Percentiles rank a stretch among this genome's conserved stretches.
Conservation (phyloP, 2,113 vertebrate species). For the Rattus rattus region DNA sequence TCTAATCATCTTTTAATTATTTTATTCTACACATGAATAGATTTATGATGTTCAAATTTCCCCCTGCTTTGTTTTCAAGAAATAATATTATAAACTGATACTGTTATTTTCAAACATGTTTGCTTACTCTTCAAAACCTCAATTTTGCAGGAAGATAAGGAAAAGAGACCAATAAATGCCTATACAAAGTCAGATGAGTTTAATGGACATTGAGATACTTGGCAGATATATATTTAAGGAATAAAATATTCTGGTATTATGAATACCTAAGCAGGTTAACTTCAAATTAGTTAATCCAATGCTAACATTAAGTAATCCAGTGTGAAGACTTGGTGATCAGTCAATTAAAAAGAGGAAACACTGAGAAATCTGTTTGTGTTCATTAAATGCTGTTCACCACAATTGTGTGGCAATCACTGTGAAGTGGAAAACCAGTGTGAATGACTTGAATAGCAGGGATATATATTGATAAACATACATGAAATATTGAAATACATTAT, state of each 20-base stretch:
- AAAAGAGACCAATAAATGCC: background rate
- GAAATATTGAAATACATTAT: conserved; percentile 47
- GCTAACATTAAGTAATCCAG: conserved; percentile 30
- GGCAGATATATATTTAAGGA: background rate
- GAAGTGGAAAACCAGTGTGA: conserved; percentile 59
- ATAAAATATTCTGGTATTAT: conserved; percentile 19
- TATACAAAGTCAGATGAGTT: background rate
- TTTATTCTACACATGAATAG: background rate
- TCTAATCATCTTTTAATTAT: conserved; percentile 28
- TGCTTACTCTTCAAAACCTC: background rate
- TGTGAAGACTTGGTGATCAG: conserved; percentile 58
- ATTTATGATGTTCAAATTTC: background rate
- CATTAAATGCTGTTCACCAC: conserved; percentile 56
- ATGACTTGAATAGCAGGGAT: conserved; percentile 50
- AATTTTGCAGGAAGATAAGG: background rate
- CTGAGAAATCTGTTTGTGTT: conserved; percentile 49
- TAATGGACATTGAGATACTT: background rate
- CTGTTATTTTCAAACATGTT: background rate
- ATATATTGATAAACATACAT: conserved; percentile 59
- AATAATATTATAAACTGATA: background rate
- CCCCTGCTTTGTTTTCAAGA: conserved; percentile 26
- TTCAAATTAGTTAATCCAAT: conserved; percentile 51
- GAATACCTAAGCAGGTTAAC: conserved; percentile 46
- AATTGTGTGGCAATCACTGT: conserved; percentile 53
- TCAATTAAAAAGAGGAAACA: conserved; percentile 55